Base-by-base conservation (phyloP, 30 jellyfish, hydroid and myxozoan species). In the Aurelia sp. region DNA sequence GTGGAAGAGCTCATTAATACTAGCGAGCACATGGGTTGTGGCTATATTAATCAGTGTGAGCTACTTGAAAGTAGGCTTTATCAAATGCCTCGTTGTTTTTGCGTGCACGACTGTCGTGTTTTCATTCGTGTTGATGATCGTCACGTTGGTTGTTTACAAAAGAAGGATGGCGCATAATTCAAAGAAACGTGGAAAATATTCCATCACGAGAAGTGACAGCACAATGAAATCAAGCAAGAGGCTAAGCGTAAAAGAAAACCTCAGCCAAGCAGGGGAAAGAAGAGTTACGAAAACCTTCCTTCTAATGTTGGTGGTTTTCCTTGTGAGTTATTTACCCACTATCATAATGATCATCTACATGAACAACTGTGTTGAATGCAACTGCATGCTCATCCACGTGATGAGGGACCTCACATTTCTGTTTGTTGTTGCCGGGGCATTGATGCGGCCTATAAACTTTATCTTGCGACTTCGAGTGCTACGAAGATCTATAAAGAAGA, bases 71-170 rank as follows among this genome's bases (percentile, higher is more conserved):
- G 90, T 89, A 12, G 90, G 92, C n/a, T 89, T 62, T 65, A 72
- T 89, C 38, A 48, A 80, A 70, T 72, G 87, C 64, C 76, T 89
- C 10, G 97, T 87, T 21, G 97, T 89, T 18, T 89, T 89, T 67
- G 92, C 97, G 38, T 80, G 93, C 65, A 67, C 97, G 63, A 89
- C 97, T 8, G 97, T 89, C 74, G 87, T 80, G 33, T 74, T 80
- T 30, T 80, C 97, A 50, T 81, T 89, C 51, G 81, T 73, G 12
- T 82, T 89, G 4, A 80, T 89, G 90, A 65, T 80, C 44, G 55
- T 89, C 21, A 89, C 90, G 78, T 67, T 89, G 64, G 19, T 57
- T 40, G 90, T 89, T 53, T 89, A 89, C 87, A 63, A 89, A 24
- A 58, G 84, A 33, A 55, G 93, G 27, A 17, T 89, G 86, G 75